A percentile compares a stretch with the other conserved stretches of the same genome.
Evolutionary conservation across 2,113 vertebrate genomes (phyloP).

Genomic region (Pterocles burchelli): DNA sequence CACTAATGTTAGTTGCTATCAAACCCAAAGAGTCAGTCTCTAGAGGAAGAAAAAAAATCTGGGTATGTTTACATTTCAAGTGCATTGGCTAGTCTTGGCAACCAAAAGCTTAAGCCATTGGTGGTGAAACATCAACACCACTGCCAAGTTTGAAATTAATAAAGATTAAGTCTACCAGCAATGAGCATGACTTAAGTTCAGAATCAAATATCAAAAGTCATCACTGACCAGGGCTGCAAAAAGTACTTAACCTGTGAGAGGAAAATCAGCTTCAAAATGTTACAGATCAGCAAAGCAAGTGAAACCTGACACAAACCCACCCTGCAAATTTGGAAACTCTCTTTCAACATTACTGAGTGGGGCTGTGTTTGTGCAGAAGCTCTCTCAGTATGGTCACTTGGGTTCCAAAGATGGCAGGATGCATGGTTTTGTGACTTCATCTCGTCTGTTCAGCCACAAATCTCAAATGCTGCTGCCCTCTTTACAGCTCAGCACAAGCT

Average conservation of each 20-base stretch:
- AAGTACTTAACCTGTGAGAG: background rate
- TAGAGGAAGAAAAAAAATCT: background rate
- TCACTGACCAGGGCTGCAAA: background rate
- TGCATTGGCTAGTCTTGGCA: background rate
- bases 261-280: background rate
- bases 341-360: background rate
- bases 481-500: background rate
- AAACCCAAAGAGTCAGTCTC: background rate
- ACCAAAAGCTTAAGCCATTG: background rate
- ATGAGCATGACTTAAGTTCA: background rate
- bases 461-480: background rate
- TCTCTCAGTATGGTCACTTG: background rate
- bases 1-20: background rate
- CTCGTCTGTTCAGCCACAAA: background rate
- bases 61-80: background rate
- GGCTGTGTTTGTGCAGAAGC: background rate
- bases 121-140: background rate
- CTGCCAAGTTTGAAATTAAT: background rate
- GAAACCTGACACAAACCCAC: background rate
- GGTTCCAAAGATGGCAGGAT: background rate
- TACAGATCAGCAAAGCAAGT: background rate
- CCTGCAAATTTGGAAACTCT: background rate
- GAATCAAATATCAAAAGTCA: background rate
- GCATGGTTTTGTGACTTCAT: background rate
- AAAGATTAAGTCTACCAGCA: background rate